Percentiles rank a stretch among this genome's conserved stretches.
Evolutionary conservation across 2,113 vertebrate species (phyloP).

Genomic region (Tyto alba): DNA sequence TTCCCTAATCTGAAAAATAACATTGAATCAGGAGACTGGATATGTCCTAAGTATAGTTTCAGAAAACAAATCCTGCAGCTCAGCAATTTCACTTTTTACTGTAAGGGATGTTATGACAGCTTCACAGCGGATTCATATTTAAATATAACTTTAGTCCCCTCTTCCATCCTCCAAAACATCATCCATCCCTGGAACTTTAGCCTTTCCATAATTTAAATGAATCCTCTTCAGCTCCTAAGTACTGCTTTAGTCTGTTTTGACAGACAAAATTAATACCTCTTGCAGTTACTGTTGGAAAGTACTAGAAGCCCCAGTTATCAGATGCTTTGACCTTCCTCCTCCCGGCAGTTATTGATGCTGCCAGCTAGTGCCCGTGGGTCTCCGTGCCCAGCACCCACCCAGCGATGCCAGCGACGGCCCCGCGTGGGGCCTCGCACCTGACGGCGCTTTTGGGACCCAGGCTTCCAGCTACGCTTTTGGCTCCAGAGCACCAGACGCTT

Average conservation of each 20-base stretch:
- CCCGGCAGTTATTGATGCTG: neutral
- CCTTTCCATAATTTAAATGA: constrained; percentile 53
- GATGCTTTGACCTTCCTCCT: neutral
- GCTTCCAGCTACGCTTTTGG: neutral
- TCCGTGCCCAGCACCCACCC: neutral
- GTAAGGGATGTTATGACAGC: constrained; percentile 18
- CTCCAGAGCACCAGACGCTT: neutral
- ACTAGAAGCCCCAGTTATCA: neutral
- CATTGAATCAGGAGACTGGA: neutral
- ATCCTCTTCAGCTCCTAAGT: constrained; percentile 44
- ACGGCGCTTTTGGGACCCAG: fast-evolving
- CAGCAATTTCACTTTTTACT: constrained; percentile 33
- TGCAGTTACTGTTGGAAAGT: neutral
- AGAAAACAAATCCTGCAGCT: constrained; percentile 23
- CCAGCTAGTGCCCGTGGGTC: neutral
- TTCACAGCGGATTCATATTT: constrained; percentile 29
- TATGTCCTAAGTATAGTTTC: neutral
- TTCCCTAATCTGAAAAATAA: neutral
- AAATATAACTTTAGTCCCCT: constrained; percentile 43
- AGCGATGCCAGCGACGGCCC: fast-evolving
- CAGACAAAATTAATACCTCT: constrained; percentile 43
- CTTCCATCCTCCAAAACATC: constrained; percentile 16
- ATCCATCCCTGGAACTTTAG: constrained; percentile 54
- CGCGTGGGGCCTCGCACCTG: fast-evolving
- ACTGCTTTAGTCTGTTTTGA: constrained; percentile 36